Evolutionary conservation across 2,113 vertebrate species (phyloP).

Genomic region (Labrus mixtus): DNA sequence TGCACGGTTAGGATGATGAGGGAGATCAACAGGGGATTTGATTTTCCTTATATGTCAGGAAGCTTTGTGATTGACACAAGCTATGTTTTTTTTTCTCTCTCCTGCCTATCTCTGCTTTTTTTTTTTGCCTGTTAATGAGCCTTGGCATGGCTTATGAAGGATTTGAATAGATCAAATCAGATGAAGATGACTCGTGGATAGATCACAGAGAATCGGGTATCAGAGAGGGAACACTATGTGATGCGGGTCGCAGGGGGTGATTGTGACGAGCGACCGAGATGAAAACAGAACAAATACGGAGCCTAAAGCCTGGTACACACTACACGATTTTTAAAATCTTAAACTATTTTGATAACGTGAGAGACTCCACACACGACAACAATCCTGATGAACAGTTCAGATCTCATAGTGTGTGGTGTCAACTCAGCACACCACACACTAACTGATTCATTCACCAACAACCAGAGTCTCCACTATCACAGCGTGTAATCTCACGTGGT

Average conservation of each 20-base stretch:
- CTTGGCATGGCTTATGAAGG: slow-evolving; percentile 52
- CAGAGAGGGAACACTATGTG: slow-evolving; percentile 40
- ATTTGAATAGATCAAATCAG: slow-evolving; percentile 66
- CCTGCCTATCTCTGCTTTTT: slow-evolving; percentile 24
- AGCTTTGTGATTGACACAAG: slow-evolving; percentile 65
- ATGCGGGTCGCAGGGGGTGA: slow-evolving; percentile 45
- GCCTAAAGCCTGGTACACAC: too few species aligned
- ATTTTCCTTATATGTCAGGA: slow-evolving; percentile 52
- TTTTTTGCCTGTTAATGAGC: slow-evolving; percentile 56
- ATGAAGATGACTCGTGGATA: slow-evolving; percentile 42
- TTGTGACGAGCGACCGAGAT: slow-evolving; percentile 31
- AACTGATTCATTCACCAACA: too few species aligned
- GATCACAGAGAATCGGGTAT: slow-evolving; percentile 65
- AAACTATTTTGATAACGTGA: too few species aligned
- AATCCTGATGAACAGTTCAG: too few species aligned
- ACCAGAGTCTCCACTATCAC: too few species aligned
- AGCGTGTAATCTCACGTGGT: too few species aligned
- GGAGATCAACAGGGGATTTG: slow-evolving; percentile 40
- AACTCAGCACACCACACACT: too few species aligned
- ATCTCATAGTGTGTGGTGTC: too few species aligned
- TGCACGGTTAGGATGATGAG: slow-evolving; percentile 11
- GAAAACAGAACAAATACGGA: slow-evolving; percentile 40
- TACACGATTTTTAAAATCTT: too few species aligned
- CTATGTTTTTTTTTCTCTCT: slow-evolving; percentile 47
- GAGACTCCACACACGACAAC: too few species aligned